Evolutionary conservation across 2,888 invertebrate genomes (phyloP).

Genomic region (Ophion ellenae): DNA sequence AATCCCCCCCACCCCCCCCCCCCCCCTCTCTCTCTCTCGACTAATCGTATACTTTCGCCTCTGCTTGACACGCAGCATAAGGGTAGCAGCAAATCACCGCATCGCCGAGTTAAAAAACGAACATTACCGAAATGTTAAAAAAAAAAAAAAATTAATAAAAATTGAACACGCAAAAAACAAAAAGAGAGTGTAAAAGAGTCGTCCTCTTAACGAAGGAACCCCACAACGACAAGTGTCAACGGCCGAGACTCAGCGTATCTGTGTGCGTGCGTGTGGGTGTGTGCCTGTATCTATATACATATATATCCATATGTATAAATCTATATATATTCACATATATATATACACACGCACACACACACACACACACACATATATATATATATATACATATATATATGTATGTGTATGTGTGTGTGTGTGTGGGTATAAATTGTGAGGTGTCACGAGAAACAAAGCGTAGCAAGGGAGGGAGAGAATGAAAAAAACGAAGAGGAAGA

Average conservation of each 20-base stretch:
- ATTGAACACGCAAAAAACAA: slow-evolving; percentile 24
- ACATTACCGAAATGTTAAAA: slow-evolving; percentile 33
- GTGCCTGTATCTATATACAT: neutral
- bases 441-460: neutral
- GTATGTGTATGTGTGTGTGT: neutral
- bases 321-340: neutral
- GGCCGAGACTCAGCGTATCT: slow-evolving; percentile 61
- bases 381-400: neutral
- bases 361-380: neutral
- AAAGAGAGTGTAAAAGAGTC: slow-evolving; percentile 51
- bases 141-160: neutral
- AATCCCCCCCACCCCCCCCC: slow-evolving; percentile 67
- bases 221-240: slow-evolving; percentile 69
- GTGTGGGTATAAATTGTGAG: neutral
- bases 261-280: slow-evolving; percentile 39
- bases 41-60: slow-evolving; percentile 82
- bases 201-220: slow-evolving; percentile 66
- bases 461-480: neutral
- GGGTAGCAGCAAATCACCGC: slow-evolving; percentile 75
- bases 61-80: slow-evolving; percentile 83
- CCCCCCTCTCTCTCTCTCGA: slow-evolving; percentile 70
- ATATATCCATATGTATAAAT: neutral
- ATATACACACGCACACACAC: neutral
- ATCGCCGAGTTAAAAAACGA: slow-evolving; percentile 64
- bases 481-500: slow-evolving; percentile 4